Base-by-base conservation (phyloP, 2,888 invertebrate species). In the Lysandra coridon region DNA sequence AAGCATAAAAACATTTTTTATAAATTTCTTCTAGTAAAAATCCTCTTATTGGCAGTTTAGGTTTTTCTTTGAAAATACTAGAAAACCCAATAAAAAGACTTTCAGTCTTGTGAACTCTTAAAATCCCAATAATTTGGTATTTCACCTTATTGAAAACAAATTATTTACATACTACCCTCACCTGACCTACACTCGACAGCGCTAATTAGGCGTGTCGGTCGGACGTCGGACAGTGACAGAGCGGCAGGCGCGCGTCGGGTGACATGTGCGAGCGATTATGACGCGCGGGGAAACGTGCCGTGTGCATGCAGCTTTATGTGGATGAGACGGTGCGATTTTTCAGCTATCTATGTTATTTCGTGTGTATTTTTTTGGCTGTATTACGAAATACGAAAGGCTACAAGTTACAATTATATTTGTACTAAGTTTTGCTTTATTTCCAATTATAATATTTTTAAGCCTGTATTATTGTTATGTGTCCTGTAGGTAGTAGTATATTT, bases 221-320 rank as follows among this genome's bases (percentile, higher is more conserved):
- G 83, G 62, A 73, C 78, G 78, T 69, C 79, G 83, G 86, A 86
- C 87, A 86, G 84, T 87, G 87, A 88, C 84, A 83, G 84, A 88
- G 84, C 84, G 84, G 81, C 79, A 79, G 80, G 79, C 79, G 82
- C 80, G 81, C 79, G 78, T 80, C 80, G 80, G 69, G 84, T 84
- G 87, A 86, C 88, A 88, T 87, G 86, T 87, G 87, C 85, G 83
- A 80, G 83, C 86, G 86, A 87, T 87, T 87, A 85, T 85, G 83
- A 85, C 85, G 78, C 73, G 49, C 81, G 82, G 80, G 80, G 85
- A 87, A 84, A 84, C 81, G 81, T 83, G 82, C 82, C 82, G 82
- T 85, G 80, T 83, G 78, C 78, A 78, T 80, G 75, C 49, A 62
- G 69, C n/a, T 14, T 82, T 60, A 23, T 80, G 79, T 80, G 85